Evolutionary conservation across 2,888 invertebrate genomes (phyloP), one percentile per base, ranked within the genome.

Genomic region (Melikaiella ostensackeni): DNA sequence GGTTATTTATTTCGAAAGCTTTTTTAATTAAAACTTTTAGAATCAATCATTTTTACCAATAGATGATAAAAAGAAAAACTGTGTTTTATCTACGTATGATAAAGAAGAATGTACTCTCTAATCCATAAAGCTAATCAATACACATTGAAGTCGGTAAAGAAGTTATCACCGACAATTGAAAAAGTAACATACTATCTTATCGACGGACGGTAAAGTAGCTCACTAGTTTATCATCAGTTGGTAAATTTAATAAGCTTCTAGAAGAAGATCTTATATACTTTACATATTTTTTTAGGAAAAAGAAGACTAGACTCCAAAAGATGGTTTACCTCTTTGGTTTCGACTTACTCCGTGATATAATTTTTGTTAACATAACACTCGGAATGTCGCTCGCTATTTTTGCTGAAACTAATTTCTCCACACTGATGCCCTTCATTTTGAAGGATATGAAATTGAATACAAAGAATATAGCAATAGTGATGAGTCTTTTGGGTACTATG

Each of bases 321-420:
- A 85, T 94, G 24, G 91, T 94, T 0, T 89, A 92, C 24, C 93
- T 94, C 80, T 95, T 95, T 86, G 95, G 95, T 89, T 90, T 96
- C 75, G 94, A 93, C 61, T 91, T 96, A 62, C 89, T 96, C n/a
- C 93, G 91, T 80, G 95, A 96, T 90, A 94, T 94, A 33, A 92
- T 94, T 83, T 96, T 95, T 86, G 93, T 95, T 0, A 95, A 94
- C 84, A 94, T 95, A 80, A 93, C 95, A 92, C 78, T 95, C 64
- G 95, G 95, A 21, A 91, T 95, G 88, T 94, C 95, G 0, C 88
- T 95, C 50, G 95, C 95, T 0, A 92, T 95, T 9, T 94, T 95
- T 85, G 95, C 95, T 0, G 96, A 96, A 88, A 92, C 94, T 0
- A 95, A 95, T 86, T 96, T 96, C 87, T 94, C 95, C 0, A 87